Evolutionary conservation across 2,113 vertebrate species (phyloP), one percentile per base, ranked within the genome.

Genomic region (Vidua chalybeata): DNA sequence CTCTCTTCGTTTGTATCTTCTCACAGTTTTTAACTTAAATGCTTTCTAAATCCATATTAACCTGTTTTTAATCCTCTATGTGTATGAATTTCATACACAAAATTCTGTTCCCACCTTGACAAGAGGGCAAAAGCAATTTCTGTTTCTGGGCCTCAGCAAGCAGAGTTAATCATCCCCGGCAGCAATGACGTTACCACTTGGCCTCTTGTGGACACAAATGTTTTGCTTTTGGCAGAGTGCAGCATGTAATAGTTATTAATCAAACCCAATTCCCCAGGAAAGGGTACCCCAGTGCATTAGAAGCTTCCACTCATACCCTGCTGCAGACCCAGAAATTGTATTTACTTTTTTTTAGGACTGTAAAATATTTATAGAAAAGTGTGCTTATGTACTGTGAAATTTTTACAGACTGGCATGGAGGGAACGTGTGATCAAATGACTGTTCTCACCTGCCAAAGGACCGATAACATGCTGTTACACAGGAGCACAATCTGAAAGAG

Each of bases 221-320:
- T 92, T 96, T 96, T 95, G 93, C 82, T 95, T 94, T 93, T 90
- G 88, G 92, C 93, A 92, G 88, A 89, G 49, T 28, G 77, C 37
- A 78, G 54, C 75, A 86, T 0, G 1, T 61, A 92, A 90, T 6
- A 92, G 75, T 72, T 84, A 95, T 95, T 95, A 96, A 91, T 96
- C 88, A 96, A 96, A 92, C 35, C 39, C 15, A 71, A 13, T 51
- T 92, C 95, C 83, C 54, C 77, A 73, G 33, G 56, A 91, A 75
- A 90, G 68, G 68, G 73, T 87, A 89, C 71, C 94, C 74, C 71
- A 54, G 20, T 69, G 55, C 33, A 64, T 54, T 67, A 87, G 68
- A 52, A 93, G 73, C 85, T 61, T 31, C 85, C 49, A 72, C n/a
- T 67, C 61, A 49, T 27, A 84, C 33, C 10, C 35, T 59, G 85